Conservation (phyloP, 2,888 invertebrate genomes). For the Himalopsyche japonica region DNA sequence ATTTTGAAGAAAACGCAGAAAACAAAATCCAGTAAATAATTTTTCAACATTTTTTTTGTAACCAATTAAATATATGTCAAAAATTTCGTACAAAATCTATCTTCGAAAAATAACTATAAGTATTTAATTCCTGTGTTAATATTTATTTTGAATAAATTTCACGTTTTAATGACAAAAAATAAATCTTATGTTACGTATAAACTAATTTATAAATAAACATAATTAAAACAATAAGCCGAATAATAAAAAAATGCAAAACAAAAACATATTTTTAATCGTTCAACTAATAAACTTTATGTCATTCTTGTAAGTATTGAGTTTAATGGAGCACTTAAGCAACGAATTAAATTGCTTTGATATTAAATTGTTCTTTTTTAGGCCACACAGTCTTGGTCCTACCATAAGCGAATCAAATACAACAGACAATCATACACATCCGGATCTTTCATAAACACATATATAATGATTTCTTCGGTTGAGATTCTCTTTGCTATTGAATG, state of each 20-base stretch:
- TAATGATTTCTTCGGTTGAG: too few species aligned
- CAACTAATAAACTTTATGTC: not conserved
- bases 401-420: not conserved
- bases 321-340: slow-evolving; percentile 1
- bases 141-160: too few species aligned
- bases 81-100: too few species aligned
- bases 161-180: not conserved
- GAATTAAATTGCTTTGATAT: not conserved
- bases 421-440: not conserved
- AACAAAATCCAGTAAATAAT: too few species aligned
- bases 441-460: not conserved
- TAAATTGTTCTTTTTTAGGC: not conserved
- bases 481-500: too few species aligned
- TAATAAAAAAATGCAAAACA: not conserved
- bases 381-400: not conserved
- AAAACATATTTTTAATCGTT: not conserved
- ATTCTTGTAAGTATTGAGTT: slow-evolving; percentile 1
- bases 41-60: too few species aligned
- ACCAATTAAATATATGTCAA: too few species aligned
- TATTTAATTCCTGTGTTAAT: too few species aligned
- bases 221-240: not conserved
- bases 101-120: too few species aligned
- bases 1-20: too few species aligned
- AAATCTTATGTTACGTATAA: not conserved
- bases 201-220: not conserved